Evolutionary conservation across 2,797 vertebrate species (phyloP), one percentile per base, ranked within the genome.

Genomic region (Gymnopithys bicolor): DNA sequence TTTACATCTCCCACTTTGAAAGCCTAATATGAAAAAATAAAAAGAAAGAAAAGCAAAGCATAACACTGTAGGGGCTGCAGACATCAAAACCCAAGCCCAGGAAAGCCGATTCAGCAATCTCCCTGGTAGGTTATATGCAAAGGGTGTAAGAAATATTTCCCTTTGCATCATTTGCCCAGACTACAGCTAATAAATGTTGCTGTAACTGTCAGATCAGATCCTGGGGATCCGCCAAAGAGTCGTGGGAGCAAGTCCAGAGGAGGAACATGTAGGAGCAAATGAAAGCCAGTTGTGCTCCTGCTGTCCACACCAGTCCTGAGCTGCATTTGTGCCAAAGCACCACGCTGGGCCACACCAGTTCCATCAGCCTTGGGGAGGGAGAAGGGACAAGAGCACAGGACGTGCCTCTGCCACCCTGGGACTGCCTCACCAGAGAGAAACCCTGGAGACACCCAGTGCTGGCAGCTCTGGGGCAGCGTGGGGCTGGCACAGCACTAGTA

Each of bases 101-200:
- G 63, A 37, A 77, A 53, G 73, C 70, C 19, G 18, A 90, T 73
- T 91, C 90, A 95, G 95, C 90, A 63, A 22, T 41, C 8, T 0
- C 33, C 21, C 56, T 16, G 24, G 51, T 64, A 45, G 82, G 45
- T 74, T 88, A 22, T n/a, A 35, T 7, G 24, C 74, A 64, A 67
- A 73, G 30, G 24, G 60, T 27, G n/a, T 21, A 46, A 86, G 70
- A 79, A 94, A 70, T 3, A 1, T 58, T 91, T 87, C 80, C 41
- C 80, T 86, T 43, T 23, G 32, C 62, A 91, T 71, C 55, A 46
- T 85, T 91, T 63, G 45, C 79, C 63, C 55, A 52, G 62, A 18
- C 51, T 78, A 59, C 69, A 90, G 74, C 73, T 67, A 88, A 89
- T 90, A 90, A 81, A 94, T 48, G 82, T 21, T 84, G 87, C 19